Percentiles rank a stretch among this genome's conserved stretches.
These are phyloP conservation scores for Drosophila barbarae DNA, from an alignment of 2,888 invertebrate genomes.

Conservation along the genomic window DNA sequence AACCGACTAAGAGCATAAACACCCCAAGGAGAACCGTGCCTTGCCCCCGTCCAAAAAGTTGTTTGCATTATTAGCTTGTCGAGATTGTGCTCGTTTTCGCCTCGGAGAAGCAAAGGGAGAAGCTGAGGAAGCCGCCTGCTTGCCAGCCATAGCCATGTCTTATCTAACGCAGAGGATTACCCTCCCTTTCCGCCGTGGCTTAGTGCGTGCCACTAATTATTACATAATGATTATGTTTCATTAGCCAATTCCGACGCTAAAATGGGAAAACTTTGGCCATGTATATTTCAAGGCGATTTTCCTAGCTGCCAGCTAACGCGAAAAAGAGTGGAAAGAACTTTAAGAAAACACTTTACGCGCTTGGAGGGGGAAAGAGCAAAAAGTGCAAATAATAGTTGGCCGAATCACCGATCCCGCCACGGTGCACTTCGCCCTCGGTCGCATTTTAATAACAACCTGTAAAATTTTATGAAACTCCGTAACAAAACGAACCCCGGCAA, in stretches of 20 bases:
- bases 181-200: slow-evolving; percentile 35
- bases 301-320: neutral
- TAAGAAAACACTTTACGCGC: slow-evolving; percentile 40
- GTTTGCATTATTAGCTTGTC: slow-evolving; percentile 71
- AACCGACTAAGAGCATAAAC: slow-evolving; percentile 37
- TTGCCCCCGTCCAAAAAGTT: slow-evolving; percentile 33
- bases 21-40: slow-evolving; percentile 26
- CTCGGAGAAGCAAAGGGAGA: slow-evolving; percentile 2
- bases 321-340: slow-evolving; percentile 36
- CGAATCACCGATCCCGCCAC: slow-evolving; percentile 7
- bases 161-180: slow-evolving; percentile 17
- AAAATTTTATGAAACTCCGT: slow-evolving; percentile 61
- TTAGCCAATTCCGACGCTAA: slow-evolving; percentile 38
- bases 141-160: slow-evolving; percentile 7
- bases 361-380: slow-evolving; percentile 13
- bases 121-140: neutral
- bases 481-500: slow-evolving; percentile 34
- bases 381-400: slow-evolving; percentile 63
- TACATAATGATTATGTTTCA: slow-evolving; percentile 68
- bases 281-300: slow-evolving; percentile 50
- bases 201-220: slow-evolving; percentile 62
- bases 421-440: slow-evolving; percentile 24
- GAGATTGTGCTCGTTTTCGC: slow-evolving; percentile 48
- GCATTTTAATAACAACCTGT: slow-evolving; percentile 68
- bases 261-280: slow-evolving; percentile 56